Base-by-base conservation (phyloP, 2,797 vertebrate genomes). In the Champsocephalus gunnari region DNA sequence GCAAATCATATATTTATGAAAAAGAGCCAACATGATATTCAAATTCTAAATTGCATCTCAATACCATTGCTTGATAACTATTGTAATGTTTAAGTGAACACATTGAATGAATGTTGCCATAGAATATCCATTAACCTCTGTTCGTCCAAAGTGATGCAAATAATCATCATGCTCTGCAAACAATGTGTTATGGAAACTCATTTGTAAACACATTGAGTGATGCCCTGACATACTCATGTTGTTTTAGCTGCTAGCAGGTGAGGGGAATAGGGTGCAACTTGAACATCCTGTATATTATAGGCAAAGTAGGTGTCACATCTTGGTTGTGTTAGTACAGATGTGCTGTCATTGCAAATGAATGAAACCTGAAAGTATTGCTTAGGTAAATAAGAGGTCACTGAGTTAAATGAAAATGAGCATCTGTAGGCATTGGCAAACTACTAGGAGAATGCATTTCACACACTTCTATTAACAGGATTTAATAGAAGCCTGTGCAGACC, bases 1-100 rank as follows among this genome's bases (percentile, higher is more conserved):
- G 57, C 71, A 81, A 88, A 78, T 68, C 3, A 19, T 5, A 28
- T 58, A 24, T 2, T n/a, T 38, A 85, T 75, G 79, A 4, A 86
- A 85, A 87, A 49, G 13, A 71, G 61, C 10, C 48, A 9, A 13
- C 41, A 58, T 13, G n/a, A 19, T 1, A 24, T 10, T 51, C 0
- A 10, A 41, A 41, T 16, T 10, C 47, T 10, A 17, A 5, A 13
- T 28, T 16, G 17, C 19, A 53, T 8, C 8, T 12, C 2, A 21
- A 10, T 50, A 56, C 12, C 13, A 4, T 28, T 24, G 9, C 17
- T 28, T 55, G 48, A 74, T 60, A 28, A 59, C 54, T 48, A 41
- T 7, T 50, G 9, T 66, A 57, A 71, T 28, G 11, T 28, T 28
- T 38, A 49, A 41, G 12, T 41, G 4, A 24, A 62, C 14, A 21